Percentiles rank a stretch among this genome's conserved stretches.
Conservation (phyloP, 2,797 vertebrate genomes). For the Centroberyx gerrardi region DNA sequence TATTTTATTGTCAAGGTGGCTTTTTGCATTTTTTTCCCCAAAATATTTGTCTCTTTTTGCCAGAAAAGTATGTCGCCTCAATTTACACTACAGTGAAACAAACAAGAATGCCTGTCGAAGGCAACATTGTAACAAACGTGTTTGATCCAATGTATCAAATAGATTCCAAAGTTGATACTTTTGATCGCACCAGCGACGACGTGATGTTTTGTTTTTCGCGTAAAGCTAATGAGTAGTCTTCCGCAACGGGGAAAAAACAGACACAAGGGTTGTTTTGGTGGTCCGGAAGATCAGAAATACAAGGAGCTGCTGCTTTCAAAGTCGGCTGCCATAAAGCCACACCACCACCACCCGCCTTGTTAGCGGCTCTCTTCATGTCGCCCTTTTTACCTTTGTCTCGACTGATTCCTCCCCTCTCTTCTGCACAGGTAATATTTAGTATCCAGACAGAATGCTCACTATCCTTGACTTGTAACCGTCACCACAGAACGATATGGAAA, state of each 20-base stretch:
- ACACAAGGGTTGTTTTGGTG: constrained; percentile 50
- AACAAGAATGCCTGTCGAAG: constrained; percentile 2
- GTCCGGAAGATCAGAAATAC: constrained; percentile 68
- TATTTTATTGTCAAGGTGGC: not conserved
- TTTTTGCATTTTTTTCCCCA: not conserved
- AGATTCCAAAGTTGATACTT: constrained; percentile 68
- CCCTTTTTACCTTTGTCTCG: constrained; percentile 86
- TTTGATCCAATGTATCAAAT: constrained; percentile 39
- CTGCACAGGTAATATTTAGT: constrained; percentile 67
- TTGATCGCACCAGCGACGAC: constrained; percentile 34
- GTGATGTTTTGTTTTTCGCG: constrained; percentile 29
- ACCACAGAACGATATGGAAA: constrained; percentile 23
- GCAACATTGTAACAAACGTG: not conserved
- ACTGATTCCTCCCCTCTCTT: constrained; percentile 69
- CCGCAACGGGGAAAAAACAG: constrained; percentile 24
- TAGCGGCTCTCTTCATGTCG: constrained; percentile 73
- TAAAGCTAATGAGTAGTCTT: constrained; percentile 57
- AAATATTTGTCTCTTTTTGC: not conserved
- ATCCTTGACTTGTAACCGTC: constrained; percentile 71
- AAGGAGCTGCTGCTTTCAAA: constrained; percentile 71
- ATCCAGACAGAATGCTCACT: constrained; percentile 66
- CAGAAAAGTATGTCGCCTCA: not conserved
- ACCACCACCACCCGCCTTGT: constrained; percentile 69
- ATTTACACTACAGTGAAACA: constrained; percentile 20
- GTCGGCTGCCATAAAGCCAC: constrained; percentile 73